Conservation (phyloP, 2,113 vertebrate species). For the Mandrillus leucophaeus region DNA sequence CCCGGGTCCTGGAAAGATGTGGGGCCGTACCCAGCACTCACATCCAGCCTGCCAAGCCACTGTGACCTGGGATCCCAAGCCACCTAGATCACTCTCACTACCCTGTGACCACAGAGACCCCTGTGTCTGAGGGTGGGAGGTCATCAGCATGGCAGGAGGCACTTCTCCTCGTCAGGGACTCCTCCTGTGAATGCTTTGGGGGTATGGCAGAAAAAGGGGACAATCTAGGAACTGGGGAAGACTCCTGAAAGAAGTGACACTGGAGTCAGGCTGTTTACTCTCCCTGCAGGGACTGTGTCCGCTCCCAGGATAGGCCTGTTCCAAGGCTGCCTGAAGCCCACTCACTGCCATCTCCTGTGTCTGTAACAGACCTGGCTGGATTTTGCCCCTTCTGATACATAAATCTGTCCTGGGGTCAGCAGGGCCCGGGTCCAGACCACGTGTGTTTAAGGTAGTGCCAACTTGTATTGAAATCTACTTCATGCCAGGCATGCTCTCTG, state of each 20-base stretch:
- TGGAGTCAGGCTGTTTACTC: not conserved
- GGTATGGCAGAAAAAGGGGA: not conserved
- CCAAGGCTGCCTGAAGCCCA: not conserved
- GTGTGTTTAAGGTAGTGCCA: not conserved
- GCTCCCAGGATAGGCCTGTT: not conserved
- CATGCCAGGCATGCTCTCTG: not conserved
- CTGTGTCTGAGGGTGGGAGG: not conserved
- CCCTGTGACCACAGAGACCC: not conserved
- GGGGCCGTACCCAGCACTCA: not conserved
- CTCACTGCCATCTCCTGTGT: not conserved
- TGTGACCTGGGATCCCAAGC: not conserved
- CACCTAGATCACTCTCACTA: not conserved
- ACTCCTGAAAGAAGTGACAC: not conserved
- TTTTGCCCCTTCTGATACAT: not conserved
- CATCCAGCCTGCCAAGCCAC: not conserved
- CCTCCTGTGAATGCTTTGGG: not conserved
- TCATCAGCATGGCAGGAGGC: not conserved
- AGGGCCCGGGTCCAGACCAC: not conserved
- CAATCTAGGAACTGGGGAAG: not conserved
- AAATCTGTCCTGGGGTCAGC: not conserved
- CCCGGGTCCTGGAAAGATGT: not conserved
- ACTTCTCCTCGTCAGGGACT: not conserved
- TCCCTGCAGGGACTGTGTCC: not conserved
- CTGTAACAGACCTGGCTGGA: not conserved
- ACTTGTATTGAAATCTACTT: not conserved